Conservation (phyloP, 2,797 vertebrate genomes). For the Melanotaenia maccullochi region DNA sequence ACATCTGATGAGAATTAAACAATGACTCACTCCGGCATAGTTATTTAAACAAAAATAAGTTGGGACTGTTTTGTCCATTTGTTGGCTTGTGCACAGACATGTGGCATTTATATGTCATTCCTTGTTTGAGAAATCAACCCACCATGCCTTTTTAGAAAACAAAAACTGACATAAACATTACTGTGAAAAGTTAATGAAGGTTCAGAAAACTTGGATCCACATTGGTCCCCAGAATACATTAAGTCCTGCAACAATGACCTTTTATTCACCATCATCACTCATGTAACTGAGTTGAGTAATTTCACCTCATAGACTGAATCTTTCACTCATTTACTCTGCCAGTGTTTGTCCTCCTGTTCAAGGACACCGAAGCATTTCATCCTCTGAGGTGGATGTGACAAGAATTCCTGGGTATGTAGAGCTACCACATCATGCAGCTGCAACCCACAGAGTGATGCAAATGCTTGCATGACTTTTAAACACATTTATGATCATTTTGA, state of each 20-base stretch:
- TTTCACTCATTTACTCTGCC: slow-evolving; percentile 47
- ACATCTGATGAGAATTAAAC: slow-evolving; percentile 29
- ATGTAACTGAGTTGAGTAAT: slow-evolving; percentile 34
- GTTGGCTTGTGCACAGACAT: slow-evolving; percentile 24
- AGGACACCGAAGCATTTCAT: slow-evolving; percentile 41
- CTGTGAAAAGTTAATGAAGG: slow-evolving; percentile 8
- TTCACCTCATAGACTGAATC: slow-evolving; percentile 27
- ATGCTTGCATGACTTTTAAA: neutral
- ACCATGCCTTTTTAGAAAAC: slow-evolving; percentile 15
- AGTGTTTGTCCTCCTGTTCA: slow-evolving; percentile 42
- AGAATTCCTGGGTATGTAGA: neutral
- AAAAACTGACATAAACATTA: slow-evolving; percentile 12
- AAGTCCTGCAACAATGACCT: slow-evolving; percentile 22
- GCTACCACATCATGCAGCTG: neutral
- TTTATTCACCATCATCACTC: slow-evolving; percentile 50
- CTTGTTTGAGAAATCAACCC: slow-evolving; percentile 12
- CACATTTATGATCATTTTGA: neutral
- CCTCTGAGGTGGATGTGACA: slow-evolving; percentile 19
- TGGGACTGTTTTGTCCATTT: slow-evolving; percentile 26
- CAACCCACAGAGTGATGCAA: neutral
- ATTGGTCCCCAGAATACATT: slow-evolving; percentile 42
- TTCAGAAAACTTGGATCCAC: slow-evolving; percentile 23
- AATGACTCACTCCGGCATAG: slow-evolving; percentile 21
- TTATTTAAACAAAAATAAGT: slow-evolving; percentile 19
- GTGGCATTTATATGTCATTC: slow-evolving; percentile 30